Evolutionary conservation across 1,140 invertebrate genomes (phyloP).

Genomic region (Hestina assimilis): DNA sequence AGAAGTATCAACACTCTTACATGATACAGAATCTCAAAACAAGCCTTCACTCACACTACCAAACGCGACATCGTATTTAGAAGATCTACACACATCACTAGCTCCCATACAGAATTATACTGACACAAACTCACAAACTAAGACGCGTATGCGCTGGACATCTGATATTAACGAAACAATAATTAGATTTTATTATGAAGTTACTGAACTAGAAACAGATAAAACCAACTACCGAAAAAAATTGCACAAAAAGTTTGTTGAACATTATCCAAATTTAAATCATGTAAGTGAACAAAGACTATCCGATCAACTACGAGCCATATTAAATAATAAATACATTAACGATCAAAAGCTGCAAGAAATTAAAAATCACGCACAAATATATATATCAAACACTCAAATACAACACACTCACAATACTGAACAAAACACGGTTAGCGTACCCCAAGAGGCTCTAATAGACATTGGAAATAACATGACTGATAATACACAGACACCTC

Average conservation of each 20-base stretch:
- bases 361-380: neutral
- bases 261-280: neutral
- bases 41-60: too few species aligned
- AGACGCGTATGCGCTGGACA: neutral
- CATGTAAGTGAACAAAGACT: slow-evolving; percentile 3
- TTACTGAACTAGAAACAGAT: neutral
- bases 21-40: neutral
- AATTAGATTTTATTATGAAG: neutral
- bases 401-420: neutral
- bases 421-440: neutral
- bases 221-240: neutral
- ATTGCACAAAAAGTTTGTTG: neutral
- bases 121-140: too few species aligned
- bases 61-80: neutral
- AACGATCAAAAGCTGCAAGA: neutral
- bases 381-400: too few species aligned
- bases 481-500: neutral
- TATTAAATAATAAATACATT: slow-evolving; percentile 2
- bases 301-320: neutral
- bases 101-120: neutral
- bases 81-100: neutral
- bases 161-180: neutral
- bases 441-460: too few species aligned
- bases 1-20: neutral
- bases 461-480: neutral